Evolutionary conservation across 2,888 invertebrate species (phyloP).

Genomic region (Suillia variegata): DNA sequence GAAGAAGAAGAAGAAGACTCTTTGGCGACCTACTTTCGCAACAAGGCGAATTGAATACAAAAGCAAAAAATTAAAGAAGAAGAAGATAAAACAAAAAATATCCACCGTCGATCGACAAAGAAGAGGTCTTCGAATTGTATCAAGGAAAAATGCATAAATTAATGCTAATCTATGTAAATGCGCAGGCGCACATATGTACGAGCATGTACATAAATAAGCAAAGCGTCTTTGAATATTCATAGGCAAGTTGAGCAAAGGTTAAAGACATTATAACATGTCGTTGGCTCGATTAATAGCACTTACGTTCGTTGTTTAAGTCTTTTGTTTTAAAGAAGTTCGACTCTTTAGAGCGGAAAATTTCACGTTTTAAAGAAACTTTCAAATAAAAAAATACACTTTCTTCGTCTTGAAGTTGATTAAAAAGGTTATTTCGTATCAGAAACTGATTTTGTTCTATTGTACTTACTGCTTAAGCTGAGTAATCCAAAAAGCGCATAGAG

Average conservation of each 20-base stretch:
- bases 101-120: slow-evolving; percentile 17
- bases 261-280: slow-evolving; percentile 32
- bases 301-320: no score
- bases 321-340: no score
- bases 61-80: not conserved
- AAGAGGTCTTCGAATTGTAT: slow-evolving; percentile 45
- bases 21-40: slow-evolving; percentile 11
- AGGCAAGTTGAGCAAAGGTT: slow-evolving; percentile 39
- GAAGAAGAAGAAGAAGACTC: not conserved
- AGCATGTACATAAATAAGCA: no score
- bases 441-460: slow-evolving; percentile 34
- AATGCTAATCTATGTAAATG: slow-evolving; percentile 19
- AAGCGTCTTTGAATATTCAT: slow-evolving; percentile 5
- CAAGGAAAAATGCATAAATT: slow-evolving; percentile 43
- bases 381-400: no score
- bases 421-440: no score
- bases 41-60: not conserved
- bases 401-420: no score
- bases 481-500: slow-evolving; percentile 45
- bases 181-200: slow-evolving; percentile 4
- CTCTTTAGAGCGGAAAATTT: no score
- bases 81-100: not conserved
- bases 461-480: slow-evolving; percentile 51
- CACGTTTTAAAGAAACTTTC: no score
- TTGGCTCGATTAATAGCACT: no score